Evolutionary conservation across 2,113 vertebrate genomes (phyloP), one percentile per base, ranked within the genome.

Genomic region (Grantiella picta): DNA sequence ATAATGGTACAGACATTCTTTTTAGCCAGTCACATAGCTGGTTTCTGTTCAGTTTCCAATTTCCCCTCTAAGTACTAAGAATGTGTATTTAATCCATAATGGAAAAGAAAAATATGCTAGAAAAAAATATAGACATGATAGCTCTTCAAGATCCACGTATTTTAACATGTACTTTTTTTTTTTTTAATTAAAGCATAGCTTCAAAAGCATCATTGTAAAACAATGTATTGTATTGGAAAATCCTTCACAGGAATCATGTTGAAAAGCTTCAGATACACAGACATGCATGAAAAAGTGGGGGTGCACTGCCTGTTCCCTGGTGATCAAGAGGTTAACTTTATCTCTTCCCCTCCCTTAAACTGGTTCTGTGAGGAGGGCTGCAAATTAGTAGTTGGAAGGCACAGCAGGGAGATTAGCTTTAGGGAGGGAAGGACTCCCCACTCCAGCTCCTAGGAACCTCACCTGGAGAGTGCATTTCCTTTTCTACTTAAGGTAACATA

Each of bases 341-440:
- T 60, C 76, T 80, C 80, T 83, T 95, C 83, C 59, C 54, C 91
- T 95, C 75, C 86, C 83, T 91, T 50, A 84, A 93, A 92, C 93
- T 76, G 86, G 84, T 95, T 91, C 70, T 68, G 78, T 87, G 87
- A 89, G 83, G 66, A 76, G 66, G 83, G 50, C 91, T 95, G 89
- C 84, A 95, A 94, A 96, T 94, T 60, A 95, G 69, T 36, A 44
- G 73, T 92, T 86, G 86, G 83, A 92, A 93, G 47, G 29, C 83
- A 44, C 86, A 89, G 91, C 65, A 69, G 77, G 89, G 25, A 91
- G 65, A 91, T 94, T 57, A 91, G 77, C 92, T 95, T 52, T 87
- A 91, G 87, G 73, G 81, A 89, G 86, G 53, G 77, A 50, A 87
- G 86, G 89, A 27, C 73, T 92, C 53, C 91, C 57, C 47, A 3